phyloP scores from a whole-genome alignment of 2,113 vertebrate species.

The Cebidichthys violaceus region DNA sequence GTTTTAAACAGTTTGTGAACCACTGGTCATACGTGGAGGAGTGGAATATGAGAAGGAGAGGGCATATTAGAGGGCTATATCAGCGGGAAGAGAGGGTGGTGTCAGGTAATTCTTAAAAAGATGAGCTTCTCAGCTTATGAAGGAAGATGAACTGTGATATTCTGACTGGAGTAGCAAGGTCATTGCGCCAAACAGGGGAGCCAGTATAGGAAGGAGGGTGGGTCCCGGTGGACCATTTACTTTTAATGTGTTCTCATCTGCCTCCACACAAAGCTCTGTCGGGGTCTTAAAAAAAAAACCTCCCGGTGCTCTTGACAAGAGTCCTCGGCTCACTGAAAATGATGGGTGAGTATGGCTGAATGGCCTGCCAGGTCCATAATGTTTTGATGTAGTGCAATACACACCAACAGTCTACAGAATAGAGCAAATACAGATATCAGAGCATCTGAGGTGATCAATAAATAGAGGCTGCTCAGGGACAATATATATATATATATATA shows the following conservation, averaged over 20 bases:
- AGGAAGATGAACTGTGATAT: conserved; percentile 49
- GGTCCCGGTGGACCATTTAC: conserved; percentile 71
- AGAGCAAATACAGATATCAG: conserved; percentile 61
- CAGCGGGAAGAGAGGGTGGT: conserved; percentile 23
- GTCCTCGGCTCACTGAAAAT: conserved; percentile 46
- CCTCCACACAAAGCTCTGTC: conserved; percentile 62
- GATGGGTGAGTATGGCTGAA: conserved; percentile 36
- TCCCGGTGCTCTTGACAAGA: conserved; percentile 30
- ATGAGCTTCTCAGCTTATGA: conserved; percentile 44
- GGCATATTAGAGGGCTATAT: conserved; percentile 27
- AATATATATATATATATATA: conserved; percentile 17
- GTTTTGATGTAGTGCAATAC: conserved; percentile 61
- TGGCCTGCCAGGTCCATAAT: conserved; percentile 51
- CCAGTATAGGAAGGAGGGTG: conserved; percentile 51
- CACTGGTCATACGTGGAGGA: background rate
- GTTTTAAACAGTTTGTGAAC: background rate
- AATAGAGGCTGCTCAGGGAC: conserved; percentile 30
- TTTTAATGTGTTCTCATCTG: conserved; percentile 77
- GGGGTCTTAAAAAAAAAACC: conserved; percentile 45
- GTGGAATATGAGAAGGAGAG: background rate
- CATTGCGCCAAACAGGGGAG: conserved; percentile 60
- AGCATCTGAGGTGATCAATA: conserved; percentile 60
- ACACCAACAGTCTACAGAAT: conserved; percentile 36
- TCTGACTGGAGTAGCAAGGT: conserved; percentile 69
- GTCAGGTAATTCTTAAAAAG: conserved; percentile 38